phyloP scores from a whole-genome alignment of 2,888 invertebrate genomes.

The Netelia fuscicornis region DNA sequence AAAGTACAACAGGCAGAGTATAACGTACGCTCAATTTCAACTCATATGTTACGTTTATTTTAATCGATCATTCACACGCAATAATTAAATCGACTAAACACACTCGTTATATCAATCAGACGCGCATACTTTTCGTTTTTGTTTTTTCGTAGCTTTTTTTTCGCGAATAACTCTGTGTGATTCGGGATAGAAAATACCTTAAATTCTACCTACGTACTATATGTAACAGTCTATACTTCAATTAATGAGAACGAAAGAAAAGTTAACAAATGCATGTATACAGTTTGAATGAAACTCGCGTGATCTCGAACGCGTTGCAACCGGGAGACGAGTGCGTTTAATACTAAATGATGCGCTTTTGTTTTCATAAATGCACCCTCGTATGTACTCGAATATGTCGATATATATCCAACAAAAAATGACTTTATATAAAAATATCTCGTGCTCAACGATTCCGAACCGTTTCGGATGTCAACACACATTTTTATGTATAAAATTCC shows the following conservation, averaged over 20 bases:
- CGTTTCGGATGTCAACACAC: constrained; percentile 58
- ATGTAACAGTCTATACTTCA: constrained; percentile 66
- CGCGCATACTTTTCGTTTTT: background rate
- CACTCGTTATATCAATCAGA: constrained; percentile 31
- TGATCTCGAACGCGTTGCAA: constrained; percentile 36
- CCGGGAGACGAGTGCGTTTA: constrained; percentile 12
- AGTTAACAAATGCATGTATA: constrained; percentile 40
- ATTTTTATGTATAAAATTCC: constrained; percentile 52
- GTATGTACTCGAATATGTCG: constrained; percentile 32
- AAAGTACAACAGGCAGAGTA: constrained; percentile 62
- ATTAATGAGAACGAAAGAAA: constrained; percentile 40
- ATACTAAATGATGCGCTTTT: constrained; percentile 43
- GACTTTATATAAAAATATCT: constrained; percentile 65
- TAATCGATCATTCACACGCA: constrained; percentile 33
- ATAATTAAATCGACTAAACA: constrained; percentile 39
- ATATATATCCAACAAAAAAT: constrained; percentile 62
- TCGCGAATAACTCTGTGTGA: constrained; percentile 11
- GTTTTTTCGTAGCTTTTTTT: constrained; percentile 12
- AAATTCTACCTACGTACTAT: constrained; percentile 54
- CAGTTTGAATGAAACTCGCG: constrained; percentile 22
- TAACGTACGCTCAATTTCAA: constrained; percentile 50
- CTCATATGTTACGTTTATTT: constrained; percentile 33
- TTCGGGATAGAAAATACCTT: constrained; percentile 66
- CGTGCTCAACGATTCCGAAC: constrained; percentile 56
- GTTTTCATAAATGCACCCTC: constrained; percentile 41